A percentile compares a stretch with the other conserved stretches of the same genome.
These are phyloP conservation scores for Sogatella furcifera DNA, from an alignment of 1,140 invertebrate genomes.

Conservation along the genomic window DNA sequence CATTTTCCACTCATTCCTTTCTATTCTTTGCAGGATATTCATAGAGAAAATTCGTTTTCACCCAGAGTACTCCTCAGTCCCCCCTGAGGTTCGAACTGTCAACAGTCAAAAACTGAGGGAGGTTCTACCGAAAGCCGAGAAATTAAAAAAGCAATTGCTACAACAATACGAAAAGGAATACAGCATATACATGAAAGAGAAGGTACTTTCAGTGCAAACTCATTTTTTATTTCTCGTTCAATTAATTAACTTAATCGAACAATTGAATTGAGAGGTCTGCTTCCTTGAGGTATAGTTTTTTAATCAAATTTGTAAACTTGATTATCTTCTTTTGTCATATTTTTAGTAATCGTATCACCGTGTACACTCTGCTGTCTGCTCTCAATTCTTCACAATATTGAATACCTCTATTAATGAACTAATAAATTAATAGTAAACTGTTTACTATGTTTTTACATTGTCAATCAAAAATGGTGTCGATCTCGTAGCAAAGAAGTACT, in stretches of 20 bases:
- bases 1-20: neutral
- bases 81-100: slow-evolving; percentile 50
- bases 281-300: too few relatives aligned
- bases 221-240: neutral
- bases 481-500: too few relatives aligned
- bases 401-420: too few relatives aligned
- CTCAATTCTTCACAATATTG: too few relatives aligned
- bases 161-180: slow-evolving; percentile 67
- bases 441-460: too few relatives aligned
- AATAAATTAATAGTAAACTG: too few relatives aligned
- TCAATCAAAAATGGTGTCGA: too few relatives aligned
- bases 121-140: slow-evolving; percentile 76
- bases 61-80: slow-evolving; percentile 64
- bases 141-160: slow-evolving; percentile 64
- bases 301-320: too few relatives aligned
- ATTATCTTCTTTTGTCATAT: too few relatives aligned
- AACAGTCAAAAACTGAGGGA: slow-evolving; percentile 63
- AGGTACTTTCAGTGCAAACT: slow-evolving; percentile 29
- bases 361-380: too few relatives aligned
- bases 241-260: neutral
- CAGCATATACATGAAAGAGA: slow-evolving; percentile 48
- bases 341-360: too few relatives aligned
- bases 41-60: slow-evolving; percentile 81
- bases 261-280: too few relatives aligned
- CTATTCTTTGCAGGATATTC: slow-evolving; percentile 53